A percentile compares a stretch with the other conserved stretches of the same genome.
Conservation (phyloP, 2,888 invertebrate species). For the Diadegma fenestrale region DNA sequence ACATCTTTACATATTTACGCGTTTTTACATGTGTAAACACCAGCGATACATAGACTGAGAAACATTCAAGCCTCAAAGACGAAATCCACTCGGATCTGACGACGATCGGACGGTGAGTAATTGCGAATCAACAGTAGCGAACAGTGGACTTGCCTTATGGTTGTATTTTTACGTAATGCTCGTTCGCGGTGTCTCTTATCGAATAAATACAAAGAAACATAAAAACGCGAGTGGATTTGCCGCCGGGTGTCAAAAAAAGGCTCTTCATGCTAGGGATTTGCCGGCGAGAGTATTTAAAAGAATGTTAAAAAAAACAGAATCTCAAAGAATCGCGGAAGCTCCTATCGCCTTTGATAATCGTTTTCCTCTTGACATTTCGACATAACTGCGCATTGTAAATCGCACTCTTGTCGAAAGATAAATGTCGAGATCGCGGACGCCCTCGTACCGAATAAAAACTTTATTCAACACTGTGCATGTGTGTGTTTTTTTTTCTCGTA, state of each 20-base stretch:
- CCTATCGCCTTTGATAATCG: conserved; percentile 28
- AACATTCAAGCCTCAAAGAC: not conserved
- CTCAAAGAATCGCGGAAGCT: conserved; percentile 33
- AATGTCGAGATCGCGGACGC: not conserved
- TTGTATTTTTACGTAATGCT: conserved; percentile 59
- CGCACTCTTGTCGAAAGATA: not conserved
- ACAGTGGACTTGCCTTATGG: conserved; percentile 20
- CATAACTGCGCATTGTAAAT: conserved; percentile 37
- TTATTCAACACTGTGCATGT: not conserved
- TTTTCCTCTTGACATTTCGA: conserved; percentile 27
- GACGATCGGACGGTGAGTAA: conserved; percentile 57
- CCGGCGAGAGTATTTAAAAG: not conserved
- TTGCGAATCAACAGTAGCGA: conserved; percentile 49
- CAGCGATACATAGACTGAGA: not conserved
- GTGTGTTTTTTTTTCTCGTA: conserved; percentile 14
- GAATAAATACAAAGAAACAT: not conserved
- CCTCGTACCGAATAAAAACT: not conserved
- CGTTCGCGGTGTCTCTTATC: conserved; percentile 32
- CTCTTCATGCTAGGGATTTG: not conserved
- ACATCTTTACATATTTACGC: not conserved
- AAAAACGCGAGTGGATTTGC: not conserved
- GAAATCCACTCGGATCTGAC: conserved; percentile 16
- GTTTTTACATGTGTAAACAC: not conserved
- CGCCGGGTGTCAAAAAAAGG: not conserved
- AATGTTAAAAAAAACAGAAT: conserved; percentile 1